These are phyloP conservation scores for Osmoderma eremita DNA, from an alignment of 2,888 invertebrate species.

Conservation along the genomic window DNA sequence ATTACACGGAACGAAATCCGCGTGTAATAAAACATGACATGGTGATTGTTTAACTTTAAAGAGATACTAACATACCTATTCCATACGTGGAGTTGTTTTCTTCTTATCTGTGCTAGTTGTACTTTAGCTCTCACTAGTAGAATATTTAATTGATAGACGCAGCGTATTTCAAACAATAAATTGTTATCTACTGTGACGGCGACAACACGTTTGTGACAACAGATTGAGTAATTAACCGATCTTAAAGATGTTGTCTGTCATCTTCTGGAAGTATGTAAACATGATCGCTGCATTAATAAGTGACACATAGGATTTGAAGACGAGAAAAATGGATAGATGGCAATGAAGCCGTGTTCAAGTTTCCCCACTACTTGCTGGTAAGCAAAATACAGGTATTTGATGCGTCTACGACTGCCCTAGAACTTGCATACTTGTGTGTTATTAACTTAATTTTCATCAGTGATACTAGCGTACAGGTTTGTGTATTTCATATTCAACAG, in stretches of 20 bases:
- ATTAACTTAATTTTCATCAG: no score
- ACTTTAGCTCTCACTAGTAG: not conserved
- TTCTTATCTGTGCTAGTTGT: slow-evolving; percentile 15
- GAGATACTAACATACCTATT: not conserved
- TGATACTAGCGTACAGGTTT: no score
- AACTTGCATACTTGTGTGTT: no score
- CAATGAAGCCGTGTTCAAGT: slow-evolving; percentile 3
- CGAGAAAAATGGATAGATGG: slow-evolving; percentile 14
- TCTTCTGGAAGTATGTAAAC: slow-evolving; percentile 10
- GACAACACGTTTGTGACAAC: slow-evolving; percentile 30
- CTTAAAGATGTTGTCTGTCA: slow-evolving; percentile 23
- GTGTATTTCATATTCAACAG: no score
- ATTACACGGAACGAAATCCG: slow-evolving; percentile 19
- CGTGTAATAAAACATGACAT: slow-evolving; percentile 23
- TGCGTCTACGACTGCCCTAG: no score
- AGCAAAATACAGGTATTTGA: no score
- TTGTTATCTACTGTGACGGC: slow-evolving; percentile 8
- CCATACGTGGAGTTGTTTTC: slow-evolving; percentile 6
- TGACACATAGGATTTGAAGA: slow-evolving; percentile 16
- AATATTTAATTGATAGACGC: slow-evolving; percentile 28
- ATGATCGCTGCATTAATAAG: slow-evolving; percentile 22
- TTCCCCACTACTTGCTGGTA: no score
- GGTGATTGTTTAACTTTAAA: slow-evolving; percentile 20
- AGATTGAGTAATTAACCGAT: slow-evolving; percentile 32
- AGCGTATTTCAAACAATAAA: slow-evolving; percentile 13